These are phyloP conservation scores for Fragum sueziense DNA, from an alignment of 2,888 invertebrate genomes.

Conservation along the genomic window DNA sequence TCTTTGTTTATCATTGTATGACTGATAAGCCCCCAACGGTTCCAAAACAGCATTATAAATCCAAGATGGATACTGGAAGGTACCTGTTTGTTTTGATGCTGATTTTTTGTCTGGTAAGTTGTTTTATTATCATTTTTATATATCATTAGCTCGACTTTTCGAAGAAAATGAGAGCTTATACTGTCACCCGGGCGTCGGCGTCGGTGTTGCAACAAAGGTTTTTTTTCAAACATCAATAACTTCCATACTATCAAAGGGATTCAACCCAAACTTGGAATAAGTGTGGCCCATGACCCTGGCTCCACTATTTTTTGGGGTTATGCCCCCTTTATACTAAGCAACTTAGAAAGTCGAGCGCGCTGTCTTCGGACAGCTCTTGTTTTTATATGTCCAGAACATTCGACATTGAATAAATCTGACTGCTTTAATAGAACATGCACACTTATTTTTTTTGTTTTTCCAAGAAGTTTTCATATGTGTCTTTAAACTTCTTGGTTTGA, in stretches of 20 bases:
- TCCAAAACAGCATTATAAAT: slow-evolving; percentile 18
- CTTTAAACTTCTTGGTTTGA: no score
- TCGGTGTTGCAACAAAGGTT: neutral
- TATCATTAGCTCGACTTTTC: neutral
- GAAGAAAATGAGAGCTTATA: neutral
- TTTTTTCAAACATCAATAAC: neutral
- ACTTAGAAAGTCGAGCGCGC: no score
- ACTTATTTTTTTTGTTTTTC: no score
- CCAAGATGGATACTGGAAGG: slow-evolving; percentile 45
- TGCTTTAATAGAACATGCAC: no score
- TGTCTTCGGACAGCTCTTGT: no score
- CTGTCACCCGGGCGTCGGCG: no score
- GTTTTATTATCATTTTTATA: neutral
- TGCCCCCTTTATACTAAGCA: no score
- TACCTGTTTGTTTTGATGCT: neutral
- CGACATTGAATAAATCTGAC: no score
- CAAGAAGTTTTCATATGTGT: no score
- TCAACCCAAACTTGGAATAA: neutral
- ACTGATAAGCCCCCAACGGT: slow-evolving; percentile 17
- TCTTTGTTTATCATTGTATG: neutral
- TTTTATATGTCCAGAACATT: no score
- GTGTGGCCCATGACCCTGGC: neutral
- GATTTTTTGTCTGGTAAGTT: neutral
- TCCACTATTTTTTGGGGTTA: no score
- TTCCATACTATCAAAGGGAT: neutral